Base-by-base conservation (phyloP, 2,888 invertebrate species). In the Dynastes grantii region DNA sequence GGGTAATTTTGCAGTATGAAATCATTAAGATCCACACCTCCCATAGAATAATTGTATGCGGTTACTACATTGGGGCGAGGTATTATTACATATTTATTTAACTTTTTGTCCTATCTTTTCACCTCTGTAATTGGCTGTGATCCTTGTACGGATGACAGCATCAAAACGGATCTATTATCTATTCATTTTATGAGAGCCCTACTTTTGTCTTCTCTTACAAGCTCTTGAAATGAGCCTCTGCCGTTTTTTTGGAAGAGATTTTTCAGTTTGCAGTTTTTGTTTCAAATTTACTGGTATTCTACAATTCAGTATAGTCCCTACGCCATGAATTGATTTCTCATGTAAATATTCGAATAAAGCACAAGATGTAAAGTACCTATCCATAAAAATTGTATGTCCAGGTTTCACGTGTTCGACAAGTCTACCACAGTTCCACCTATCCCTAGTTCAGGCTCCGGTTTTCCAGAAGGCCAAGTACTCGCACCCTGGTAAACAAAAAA, bases 1-100 rank as follows among this genome's bases (percentile, higher is more conserved):
- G 9, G 51, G 51, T 13, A 9, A 51, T 51, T 51, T 1, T 51
- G 13, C 13, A 51, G 13, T 51, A 51, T 13, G 51, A 51, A 13
- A 51, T 51, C 51, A 51, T 51, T 51, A 51, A 51, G 51, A 51
- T 51, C 51, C 13, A 51, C 51, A 9, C 51, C 51, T 51, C 51
- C 51, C 51, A 51, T 51, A 2, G 51, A 9, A 9, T 13, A 13
- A 51, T 51, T 51, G 51, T 6, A 51, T 51, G 51, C 51, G 13
- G 11, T 51, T 13, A 51, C 13, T 2, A 9, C 9, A 51, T 51
- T 51, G 9, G 51, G 51, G 51, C 51, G 51, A 13, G 51, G 9
- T 13, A 51, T 51, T 51, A 4, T 13, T 51, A 6, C 13, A 13
- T 51, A 51, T 51, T 13, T 9, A 13, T 13, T 13, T 13, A 13